Evolutionary conservation across 2,797 vertebrate genomes (phyloP), one percentile per base, ranked within the genome.

Genomic region (Microctenopoma stevenorrisi): DNA sequence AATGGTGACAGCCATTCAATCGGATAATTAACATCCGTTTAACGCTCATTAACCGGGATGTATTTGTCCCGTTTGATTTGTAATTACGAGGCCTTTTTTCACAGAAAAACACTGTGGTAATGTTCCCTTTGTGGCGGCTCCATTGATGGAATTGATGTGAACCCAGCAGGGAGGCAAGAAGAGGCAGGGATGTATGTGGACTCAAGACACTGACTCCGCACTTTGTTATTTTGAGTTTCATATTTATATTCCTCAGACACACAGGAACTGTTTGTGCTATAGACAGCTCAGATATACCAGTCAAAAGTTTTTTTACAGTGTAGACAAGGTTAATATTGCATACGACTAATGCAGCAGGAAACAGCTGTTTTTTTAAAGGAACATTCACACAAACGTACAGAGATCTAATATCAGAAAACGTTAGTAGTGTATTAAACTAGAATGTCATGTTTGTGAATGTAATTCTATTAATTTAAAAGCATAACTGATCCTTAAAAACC

Each of bases 21-120:
- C 89, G 92, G 89, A 93, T 93, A 94, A 95, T 95, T 93, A 94
- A 89, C 88, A 88, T 82, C 87, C 83, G 75, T 92, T 93, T 93
- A 94, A 91, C 84, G 89, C 88, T 93, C 92, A 93, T 94, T 94
- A 92, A 85, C 83, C 71, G 59, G 76, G 83, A 92, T 84, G 88
- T 88, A 84, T 94, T 92, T 92, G 91, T 92, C 91, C 87, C 75
- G 68, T 93, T 91, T 93, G 89, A 92, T 91, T 93, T 87, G 89
- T 88, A 90, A 91, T 92, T 92, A 89, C 86, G 76, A 82, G 82
- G 57, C 74, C 73, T 76, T 88, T 52, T 90, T 90, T 86, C 81
- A 79, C 81, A 85, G 83, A 79, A 86, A 91, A 92, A 90, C 87
- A 86, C 78, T 56, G 70, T 69, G 79, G 70, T 83, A 77, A 85